phyloP scores from a whole-genome alignment of 2,797 vertebrate genomes.

The Ara ararauna region DNA sequence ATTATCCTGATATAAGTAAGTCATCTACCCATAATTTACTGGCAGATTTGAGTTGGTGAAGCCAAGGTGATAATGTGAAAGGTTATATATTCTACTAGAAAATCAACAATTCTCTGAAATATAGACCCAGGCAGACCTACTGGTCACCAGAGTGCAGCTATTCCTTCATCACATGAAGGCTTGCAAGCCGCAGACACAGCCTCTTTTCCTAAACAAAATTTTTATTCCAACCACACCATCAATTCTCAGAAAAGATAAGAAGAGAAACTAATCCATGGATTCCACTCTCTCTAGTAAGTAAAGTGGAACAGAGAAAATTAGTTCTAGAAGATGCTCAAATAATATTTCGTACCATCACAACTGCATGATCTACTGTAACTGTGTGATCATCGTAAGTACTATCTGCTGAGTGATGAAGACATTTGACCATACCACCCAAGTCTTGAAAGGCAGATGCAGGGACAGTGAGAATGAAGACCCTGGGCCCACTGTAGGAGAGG shows the following conservation, averaged over 20 bases:
- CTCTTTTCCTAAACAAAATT: neutral
- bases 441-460: no score
- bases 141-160: neutral
- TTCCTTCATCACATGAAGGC: neutral
- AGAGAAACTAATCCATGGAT: neutral
- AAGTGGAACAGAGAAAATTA: neutral
- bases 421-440: neutral
- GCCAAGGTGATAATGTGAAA: neutral
- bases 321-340: neutral
- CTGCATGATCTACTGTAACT: neutral
- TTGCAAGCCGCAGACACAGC: neutral
- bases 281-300: neutral
- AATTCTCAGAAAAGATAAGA: neutral
- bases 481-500: no score
- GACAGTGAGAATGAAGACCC: no score
- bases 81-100: neutral
- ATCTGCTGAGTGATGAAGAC: neutral
- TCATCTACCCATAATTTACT: neutral
- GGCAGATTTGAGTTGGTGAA: neutral
- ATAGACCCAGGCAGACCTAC: neutral
- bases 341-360: neutral
- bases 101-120: neutral
- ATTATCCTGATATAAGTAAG: neutral
- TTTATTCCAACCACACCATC: neutral
- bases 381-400: neutral